Percentiles rank a stretch among this genome's conserved stretches.
phyloP scores from a whole-genome alignment of 2,113 vertebrate genomes.

The Mesocricetus auratus region DNA sequence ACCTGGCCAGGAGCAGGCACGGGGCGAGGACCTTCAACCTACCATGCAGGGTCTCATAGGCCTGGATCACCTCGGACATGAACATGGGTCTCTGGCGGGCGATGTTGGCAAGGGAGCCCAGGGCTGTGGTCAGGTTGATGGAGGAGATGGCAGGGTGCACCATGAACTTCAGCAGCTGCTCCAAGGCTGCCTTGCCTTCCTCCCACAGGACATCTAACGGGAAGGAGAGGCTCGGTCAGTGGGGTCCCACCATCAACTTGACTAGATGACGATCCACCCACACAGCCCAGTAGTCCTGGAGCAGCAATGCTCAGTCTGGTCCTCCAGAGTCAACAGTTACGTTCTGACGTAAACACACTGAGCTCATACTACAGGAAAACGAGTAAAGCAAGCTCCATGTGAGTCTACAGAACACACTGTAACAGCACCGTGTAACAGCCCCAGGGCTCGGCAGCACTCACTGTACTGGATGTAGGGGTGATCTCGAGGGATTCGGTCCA shows the following conservation, averaged over 20 bases:
- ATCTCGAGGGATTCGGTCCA: conserved; percentile 94
- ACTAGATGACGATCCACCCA: background rate
- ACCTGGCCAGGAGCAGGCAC: background rate
- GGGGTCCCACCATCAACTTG: background rate
- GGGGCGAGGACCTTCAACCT: background rate
- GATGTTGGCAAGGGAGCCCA: conserved; percentile 94
- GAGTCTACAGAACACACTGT: background rate
- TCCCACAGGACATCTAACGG: conserved; percentile 90
- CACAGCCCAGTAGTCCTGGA: background rate
- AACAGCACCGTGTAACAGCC: background rate
- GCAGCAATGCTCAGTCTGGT: background rate
- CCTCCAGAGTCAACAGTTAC: no score
- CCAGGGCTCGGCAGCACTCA: conserved; percentile 71
- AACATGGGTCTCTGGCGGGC: conserved; percentile 97
- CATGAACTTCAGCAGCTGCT: conserved; percentile 98
- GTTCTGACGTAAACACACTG: background rate
- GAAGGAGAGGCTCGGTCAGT: background rate
- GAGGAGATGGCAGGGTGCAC: conserved; percentile 97
- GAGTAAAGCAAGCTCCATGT: background rate
- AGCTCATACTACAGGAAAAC: background rate
- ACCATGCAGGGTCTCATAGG: conserved; percentile 96
- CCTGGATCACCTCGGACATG: conserved; percentile 97
- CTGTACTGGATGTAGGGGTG: conserved; percentile 94
- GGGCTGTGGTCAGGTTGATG: conserved; percentile 96
- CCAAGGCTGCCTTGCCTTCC: conserved; percentile 93